Evolutionary conservation across 2,888 invertebrate genomes (phyloP).

Genomic region (Apodemia arnacis): DNA sequence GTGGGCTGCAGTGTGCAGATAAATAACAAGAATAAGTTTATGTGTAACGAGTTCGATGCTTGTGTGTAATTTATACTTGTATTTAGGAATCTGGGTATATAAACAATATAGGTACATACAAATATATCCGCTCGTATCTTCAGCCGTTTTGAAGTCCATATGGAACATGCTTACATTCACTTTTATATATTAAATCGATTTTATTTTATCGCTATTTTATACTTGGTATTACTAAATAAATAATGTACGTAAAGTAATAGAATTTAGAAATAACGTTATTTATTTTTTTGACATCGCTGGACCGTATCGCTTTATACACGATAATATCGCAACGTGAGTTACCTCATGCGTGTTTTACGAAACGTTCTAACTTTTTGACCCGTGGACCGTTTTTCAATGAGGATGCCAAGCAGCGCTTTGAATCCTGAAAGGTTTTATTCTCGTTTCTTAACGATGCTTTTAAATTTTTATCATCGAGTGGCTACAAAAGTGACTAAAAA

Average conservation of each 20-base stretch:
- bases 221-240: no score
- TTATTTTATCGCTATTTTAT: no score
- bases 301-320: not conserved
- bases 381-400: conserved; percentile 91
- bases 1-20: no score
- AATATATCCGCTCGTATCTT: no score
- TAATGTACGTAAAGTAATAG: not conserved
- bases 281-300: not conserved
- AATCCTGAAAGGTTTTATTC: conserved; percentile 91
- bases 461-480: conserved; percentile 91
- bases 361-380: conserved; percentile 89
- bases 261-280: not conserved
- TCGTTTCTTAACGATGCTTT: conserved; percentile 89
- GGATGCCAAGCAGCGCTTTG: conserved; percentile 89
- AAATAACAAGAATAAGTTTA: no score
- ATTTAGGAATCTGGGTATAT: no score
- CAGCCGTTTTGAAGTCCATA: no score
- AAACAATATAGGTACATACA: no score
- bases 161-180: no score
- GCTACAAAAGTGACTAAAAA: conserved; percentile 90
- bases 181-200: no score
- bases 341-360: conserved; percentile 86
- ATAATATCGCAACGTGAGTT: conserved; percentile 3
- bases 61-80: no score
- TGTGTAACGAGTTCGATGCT: no score